Evolutionary conservation across 2,797 vertebrate genomes (phyloP), one percentile per base, ranked within the genome.

Genomic region (Hybognathus amarus): DNA sequence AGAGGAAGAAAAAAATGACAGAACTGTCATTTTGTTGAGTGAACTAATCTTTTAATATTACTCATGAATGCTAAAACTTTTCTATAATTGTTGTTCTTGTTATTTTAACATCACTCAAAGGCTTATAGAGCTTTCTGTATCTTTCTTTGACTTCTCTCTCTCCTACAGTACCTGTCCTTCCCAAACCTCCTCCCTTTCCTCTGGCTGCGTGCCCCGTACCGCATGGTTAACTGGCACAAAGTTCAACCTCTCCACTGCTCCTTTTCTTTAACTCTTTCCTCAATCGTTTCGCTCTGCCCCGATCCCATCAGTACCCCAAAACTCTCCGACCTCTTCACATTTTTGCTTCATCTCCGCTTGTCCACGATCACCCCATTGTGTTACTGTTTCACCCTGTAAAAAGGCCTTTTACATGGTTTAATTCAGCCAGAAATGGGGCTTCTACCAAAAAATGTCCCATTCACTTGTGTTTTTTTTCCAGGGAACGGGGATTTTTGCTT

Each of bases 261-360:
- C 66, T 77, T 67, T 40, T 56, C 77, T 45, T 83, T 85, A 85
- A 83, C 78, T 79, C 80, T 86, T 79, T 85, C 74, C 54, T 83
- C 18, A 9, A 30, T 78, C 64, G 5, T 18, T 69, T 88, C 52
- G 68, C 83, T 87, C 80, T 82, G 84, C 78, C 76, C 85, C 87
- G 88, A 86, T 91, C n/a, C 92, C 93, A 93, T 92, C 92, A 91
- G 90, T 92, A 90, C 91, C 90, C 79, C 68, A 36, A 81, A 73
- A 64, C 56, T 87, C 89, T 89, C 83, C 88, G 90, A 89, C 92
- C 90, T 90, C 87, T 77, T 81, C 85, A 83, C 86, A 66, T 67
- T 81, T 82, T 54, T 8, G 54, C 33, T 68, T 71, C 33, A 71
- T 64, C 30, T 73, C 76, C 1, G 18, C 82, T 77, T 83, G 74